Percentiles rank a stretch among this genome's conserved stretches.
phyloP scores from a whole-genome alignment of 2,797 vertebrate species.

The Emys orbicularis region DNA sequence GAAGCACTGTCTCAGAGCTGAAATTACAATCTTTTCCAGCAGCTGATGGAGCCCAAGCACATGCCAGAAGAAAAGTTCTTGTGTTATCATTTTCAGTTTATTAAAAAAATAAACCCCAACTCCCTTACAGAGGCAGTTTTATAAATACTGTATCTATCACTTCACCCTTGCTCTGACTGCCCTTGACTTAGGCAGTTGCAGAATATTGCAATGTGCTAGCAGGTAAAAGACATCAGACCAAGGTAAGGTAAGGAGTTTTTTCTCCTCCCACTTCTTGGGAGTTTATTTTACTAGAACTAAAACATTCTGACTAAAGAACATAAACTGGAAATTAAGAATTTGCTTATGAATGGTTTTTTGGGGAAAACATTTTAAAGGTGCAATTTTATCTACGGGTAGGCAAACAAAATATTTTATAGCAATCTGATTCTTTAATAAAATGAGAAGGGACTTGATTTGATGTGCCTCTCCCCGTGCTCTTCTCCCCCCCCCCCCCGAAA shows the following conservation, averaged over 20 bases:
- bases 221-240: not conserved
- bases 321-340: slow-evolving; percentile 31
- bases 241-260: not conserved
- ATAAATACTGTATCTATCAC: not conserved
- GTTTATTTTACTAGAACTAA: not conserved
- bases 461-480: not conserved
- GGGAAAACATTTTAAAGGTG: slow-evolving; percentile 28
- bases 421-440: slow-evolving; percentile 26
- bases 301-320: not conserved
- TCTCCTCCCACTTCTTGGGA: not conserved
- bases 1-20: not conserved
- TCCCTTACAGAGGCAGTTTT: slow-evolving; percentile 58
- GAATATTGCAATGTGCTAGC: not conserved
- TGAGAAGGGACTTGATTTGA: slow-evolving; percentile 19
- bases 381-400: slow-evolving; percentile 40
- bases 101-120: slow-evolving; percentile 76
- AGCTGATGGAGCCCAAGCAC: slow-evolving; percentile 64
- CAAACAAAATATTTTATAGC: slow-evolving; percentile 54
- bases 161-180: not conserved
- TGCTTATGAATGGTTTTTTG: slow-evolving; percentile 13
- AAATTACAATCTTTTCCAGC: slow-evolving; percentile 52
- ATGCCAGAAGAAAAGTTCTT: slow-evolving; percentile 62
- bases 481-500: not conserved
- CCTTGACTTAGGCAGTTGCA: not conserved
- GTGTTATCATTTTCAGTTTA: slow-evolving; percentile 80